phyloP scores from a whole-genome alignment of 2,888 invertebrate species.

The Cephus spinipes region DNA sequence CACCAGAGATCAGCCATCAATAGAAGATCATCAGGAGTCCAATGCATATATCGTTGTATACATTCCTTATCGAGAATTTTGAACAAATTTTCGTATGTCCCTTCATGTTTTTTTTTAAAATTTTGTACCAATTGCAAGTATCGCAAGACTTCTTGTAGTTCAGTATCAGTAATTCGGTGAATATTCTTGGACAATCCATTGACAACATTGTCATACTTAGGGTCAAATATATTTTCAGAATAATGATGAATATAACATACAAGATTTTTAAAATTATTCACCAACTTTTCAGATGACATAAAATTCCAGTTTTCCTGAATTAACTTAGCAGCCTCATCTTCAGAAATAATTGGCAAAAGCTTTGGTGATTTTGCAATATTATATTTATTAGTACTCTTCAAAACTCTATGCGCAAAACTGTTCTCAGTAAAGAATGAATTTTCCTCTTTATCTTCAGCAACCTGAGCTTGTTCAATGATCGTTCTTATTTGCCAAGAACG shows the following conservation, averaged over 20 bases:
- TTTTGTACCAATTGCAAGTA: conserved; percentile 70
- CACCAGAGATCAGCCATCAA: conserved; percentile 75
- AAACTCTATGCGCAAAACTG: conserved; percentile 64
- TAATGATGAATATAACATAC: conserved; percentile 62
- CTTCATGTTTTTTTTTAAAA: conserved; percentile 68
- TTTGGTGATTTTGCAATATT: conserved; percentile 12
- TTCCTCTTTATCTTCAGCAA: conserved; percentile 28
- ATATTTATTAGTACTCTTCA: conserved; percentile 47
- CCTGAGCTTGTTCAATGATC: not conserved
- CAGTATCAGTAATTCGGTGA: conserved; percentile 70
- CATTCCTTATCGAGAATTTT: conserved; percentile 77
- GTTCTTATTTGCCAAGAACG: not conserved
- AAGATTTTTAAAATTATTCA: conserved; percentile 61
- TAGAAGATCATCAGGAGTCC: conserved; percentile 71
- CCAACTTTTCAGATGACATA: conserved; percentile 54
- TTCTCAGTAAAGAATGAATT: conserved; percentile 59
- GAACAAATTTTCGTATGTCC: conserved; percentile 76
- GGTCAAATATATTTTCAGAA: conserved; percentile 62
- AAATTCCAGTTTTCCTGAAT: conserved; percentile 34
- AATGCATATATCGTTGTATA: conserved; percentile 65
- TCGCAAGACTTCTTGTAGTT: conserved; percentile 70
- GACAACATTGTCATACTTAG: conserved; percentile 66
- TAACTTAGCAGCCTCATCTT: conserved; percentile 53
- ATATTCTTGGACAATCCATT: conserved; percentile 60
- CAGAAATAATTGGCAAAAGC: conserved; percentile 18